Evolutionary conservation across 2,797 vertebrate genomes (phyloP).

Genomic region (Crypturellus tataupa): DNA sequence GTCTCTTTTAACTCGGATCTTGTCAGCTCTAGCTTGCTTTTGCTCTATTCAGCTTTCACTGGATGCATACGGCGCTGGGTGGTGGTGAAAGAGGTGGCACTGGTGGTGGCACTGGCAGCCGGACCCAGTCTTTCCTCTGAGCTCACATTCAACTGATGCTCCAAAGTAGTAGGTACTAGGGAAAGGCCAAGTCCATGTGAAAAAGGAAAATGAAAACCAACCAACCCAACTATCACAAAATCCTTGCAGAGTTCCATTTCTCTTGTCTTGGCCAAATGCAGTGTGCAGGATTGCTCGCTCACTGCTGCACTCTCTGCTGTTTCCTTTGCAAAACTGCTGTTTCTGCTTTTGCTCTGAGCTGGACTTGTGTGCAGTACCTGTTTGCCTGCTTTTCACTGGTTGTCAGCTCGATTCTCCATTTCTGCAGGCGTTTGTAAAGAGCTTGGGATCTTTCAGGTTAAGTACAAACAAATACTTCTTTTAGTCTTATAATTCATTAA

Average conservation of each 20-base stretch:
- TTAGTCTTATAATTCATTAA: not conserved
- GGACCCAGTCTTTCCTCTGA: not conserved
- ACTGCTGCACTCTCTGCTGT: not conserved
- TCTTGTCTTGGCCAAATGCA: not conserved
- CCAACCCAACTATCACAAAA: not conserved
- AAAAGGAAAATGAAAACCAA: not conserved
- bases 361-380: not conserved
- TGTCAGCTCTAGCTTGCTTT: not conserved
- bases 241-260: not conserved
- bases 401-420: not conserved
- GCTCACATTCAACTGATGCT: not conserved
- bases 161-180: rapidly evolving
- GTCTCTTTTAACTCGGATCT: not conserved
- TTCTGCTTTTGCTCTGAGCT: not conserved
- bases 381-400: not conserved
- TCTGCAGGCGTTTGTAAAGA: not conserved
- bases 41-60: not conserved
- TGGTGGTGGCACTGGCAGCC: not conserved
- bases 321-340: conserved; percentile 26
- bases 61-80: not conserved
- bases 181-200: not conserved
- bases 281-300: not conserved
- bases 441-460: not conserved
- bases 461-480: not conserved
- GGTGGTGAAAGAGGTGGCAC: not conserved